phyloP scores from a whole-genome alignment of 2,888 invertebrate genomes.

The Drosophila mayaguana region DNA sequence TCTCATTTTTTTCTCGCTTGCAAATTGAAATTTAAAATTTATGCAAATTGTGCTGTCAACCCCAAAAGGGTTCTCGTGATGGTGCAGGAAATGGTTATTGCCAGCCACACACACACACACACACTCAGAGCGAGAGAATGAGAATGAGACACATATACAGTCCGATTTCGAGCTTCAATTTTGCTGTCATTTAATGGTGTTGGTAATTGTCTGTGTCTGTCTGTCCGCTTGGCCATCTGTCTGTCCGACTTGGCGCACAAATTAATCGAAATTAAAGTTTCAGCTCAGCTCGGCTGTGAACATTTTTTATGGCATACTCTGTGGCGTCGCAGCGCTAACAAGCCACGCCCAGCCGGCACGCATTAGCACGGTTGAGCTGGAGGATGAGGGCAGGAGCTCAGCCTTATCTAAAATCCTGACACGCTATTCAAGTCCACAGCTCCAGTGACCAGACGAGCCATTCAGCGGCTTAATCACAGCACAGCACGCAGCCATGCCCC shows the following conservation, averaged over 20 bases:
- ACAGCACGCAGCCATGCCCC: constrained; percentile 61
- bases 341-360: constrained; percentile 59
- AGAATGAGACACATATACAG: background rate
- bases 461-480: constrained; percentile 67
- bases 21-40: constrained; percentile 81
- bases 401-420: constrained; percentile 61
- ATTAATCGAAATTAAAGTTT: constrained; percentile 76
- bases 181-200: constrained; percentile 65
- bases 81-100: constrained; percentile 62
- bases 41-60: constrained; percentile 79
- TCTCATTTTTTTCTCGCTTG: constrained; percentile 40
- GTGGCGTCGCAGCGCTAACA: constrained; percentile 53
- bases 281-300: constrained; percentile 29
- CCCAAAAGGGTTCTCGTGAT: constrained; percentile 60
- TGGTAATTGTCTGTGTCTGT: constrained; percentile 54
- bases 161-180: constrained; percentile 48
- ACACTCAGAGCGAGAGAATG: background rate
- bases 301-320: constrained; percentile 68
- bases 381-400: background rate
- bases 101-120: constrained; percentile 32
- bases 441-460: constrained; percentile 38
- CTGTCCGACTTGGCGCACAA: constrained; percentile 27
- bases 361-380: background rate
- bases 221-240: constrained; percentile 13
- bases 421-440: constrained; percentile 65